Conservation (phyloP, 2,797 vertebrate genomes). For the Danio aesculapii region DNA sequence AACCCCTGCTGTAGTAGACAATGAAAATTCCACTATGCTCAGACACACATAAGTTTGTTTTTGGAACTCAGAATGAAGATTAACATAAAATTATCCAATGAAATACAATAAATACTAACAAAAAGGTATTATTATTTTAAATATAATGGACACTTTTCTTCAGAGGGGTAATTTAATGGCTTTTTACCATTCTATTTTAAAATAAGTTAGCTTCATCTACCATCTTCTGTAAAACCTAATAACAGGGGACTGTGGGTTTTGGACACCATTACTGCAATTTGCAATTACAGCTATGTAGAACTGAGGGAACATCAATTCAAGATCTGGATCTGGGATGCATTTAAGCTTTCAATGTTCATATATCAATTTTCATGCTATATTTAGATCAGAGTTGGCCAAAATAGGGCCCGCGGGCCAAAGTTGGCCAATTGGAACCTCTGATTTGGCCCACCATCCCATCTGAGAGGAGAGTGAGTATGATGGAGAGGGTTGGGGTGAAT, state of each 20-base stretch:
- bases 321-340: constrained; percentile 11
- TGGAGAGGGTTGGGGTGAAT: no score
- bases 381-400: not conserved
- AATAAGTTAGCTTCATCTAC: not conserved
- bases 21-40: no score
- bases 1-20: no score
- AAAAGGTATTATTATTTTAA: not conserved
- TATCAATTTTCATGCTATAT: not conserved
- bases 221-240: constrained; percentile 35
- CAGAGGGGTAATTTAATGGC: not conserved
- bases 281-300: constrained; percentile 32
- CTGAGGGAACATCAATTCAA: constrained; percentile 10
- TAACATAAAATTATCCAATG: no score
- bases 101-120: no score
- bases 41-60: no score
- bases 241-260: constrained; percentile 18
- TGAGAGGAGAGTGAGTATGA: no score
- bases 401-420: no score
- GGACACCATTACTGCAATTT: constrained; percentile 19
- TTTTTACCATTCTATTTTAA: constrained; percentile 8
- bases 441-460: no score
- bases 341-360: not conserved
- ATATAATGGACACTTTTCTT: not conserved
- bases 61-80: no score
- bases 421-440: no score